These are phyloP conservation scores for Tauraco hartlaubi DNA, from an alignment of 2,797 vertebrate genomes.

Conservation along the genomic window DNA sequence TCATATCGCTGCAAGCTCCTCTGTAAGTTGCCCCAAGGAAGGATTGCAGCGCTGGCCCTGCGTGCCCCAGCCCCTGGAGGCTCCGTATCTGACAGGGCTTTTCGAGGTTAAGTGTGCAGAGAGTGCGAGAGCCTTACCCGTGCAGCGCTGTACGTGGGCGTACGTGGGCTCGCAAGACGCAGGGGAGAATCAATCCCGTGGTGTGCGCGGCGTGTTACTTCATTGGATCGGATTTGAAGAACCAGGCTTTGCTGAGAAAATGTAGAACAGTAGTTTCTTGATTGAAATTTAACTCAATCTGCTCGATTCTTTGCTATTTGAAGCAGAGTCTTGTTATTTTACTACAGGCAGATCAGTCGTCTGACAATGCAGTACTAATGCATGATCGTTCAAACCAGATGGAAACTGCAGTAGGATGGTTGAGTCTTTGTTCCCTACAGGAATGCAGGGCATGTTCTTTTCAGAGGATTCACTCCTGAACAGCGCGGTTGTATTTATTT, in stretches of 20 bases:
- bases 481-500: neutral
- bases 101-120: neutral
- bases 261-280: neutral
- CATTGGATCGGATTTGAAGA: neutral
- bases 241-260: neutral
- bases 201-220: neutral
- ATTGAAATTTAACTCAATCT: neutral
- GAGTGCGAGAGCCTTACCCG: neutral
- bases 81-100: neutral
- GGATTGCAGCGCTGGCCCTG: neutral
- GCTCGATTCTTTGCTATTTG: neutral
- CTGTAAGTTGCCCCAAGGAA: neutral
- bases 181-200: neutral
- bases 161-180: neutral
- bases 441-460: neutral
- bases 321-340: neutral
- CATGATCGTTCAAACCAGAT: neutral
- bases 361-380: neutral
- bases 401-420: neutral
- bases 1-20: neutral
- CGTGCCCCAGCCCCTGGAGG: neutral
- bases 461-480: neutral
- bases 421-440: neutral
- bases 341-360: neutral
- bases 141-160: accelerated